A percentile compares a stretch with the other conserved stretches of the same genome.
These are phyloP conservation scores for Zootermopsis nevadensis DNA, from an alignment of 2,888 invertebrate genomes.

Conservation along the genomic window DNA sequence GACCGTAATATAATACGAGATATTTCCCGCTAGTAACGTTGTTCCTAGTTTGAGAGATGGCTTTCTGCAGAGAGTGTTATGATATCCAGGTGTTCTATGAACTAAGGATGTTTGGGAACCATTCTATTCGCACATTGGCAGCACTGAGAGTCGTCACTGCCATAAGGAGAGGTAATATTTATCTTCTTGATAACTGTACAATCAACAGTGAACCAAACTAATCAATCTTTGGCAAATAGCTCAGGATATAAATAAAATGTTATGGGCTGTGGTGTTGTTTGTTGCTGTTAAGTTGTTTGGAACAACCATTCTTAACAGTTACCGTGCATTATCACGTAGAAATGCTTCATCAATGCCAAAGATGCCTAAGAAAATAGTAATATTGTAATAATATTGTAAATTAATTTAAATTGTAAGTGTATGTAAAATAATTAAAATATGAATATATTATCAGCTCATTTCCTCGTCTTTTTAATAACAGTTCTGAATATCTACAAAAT, in stretches of 20 bases:
- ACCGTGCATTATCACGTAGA: background rate
- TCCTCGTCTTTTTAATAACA: background rate
- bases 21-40: too few species aligned
- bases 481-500: too few species aligned
- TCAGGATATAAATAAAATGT: background rate
- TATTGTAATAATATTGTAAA: background rate
- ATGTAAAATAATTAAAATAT: conserved; percentile 14
- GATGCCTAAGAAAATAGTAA: conserved; percentile 20
- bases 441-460: background rate
- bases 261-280: background rate
- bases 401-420: conserved; percentile 16
- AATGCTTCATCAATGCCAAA: conserved; percentile 32
- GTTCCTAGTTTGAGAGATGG: too few species aligned
- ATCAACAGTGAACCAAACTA: background rate
- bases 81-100: too few species aligned
- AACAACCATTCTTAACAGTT: background rate
- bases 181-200: background rate
- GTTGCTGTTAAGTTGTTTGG: conserved; percentile 10
- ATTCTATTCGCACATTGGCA: too few species aligned
- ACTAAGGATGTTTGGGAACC: too few species aligned
- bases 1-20: too few species aligned
- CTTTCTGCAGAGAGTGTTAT: too few species aligned
- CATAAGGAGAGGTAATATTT: background rate
- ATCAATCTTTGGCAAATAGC: background rate
- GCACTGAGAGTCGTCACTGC: background rate